Evolutionary conservation across 2,113 vertebrate genomes (phyloP).

Genomic region (Channa maculata): DNA sequence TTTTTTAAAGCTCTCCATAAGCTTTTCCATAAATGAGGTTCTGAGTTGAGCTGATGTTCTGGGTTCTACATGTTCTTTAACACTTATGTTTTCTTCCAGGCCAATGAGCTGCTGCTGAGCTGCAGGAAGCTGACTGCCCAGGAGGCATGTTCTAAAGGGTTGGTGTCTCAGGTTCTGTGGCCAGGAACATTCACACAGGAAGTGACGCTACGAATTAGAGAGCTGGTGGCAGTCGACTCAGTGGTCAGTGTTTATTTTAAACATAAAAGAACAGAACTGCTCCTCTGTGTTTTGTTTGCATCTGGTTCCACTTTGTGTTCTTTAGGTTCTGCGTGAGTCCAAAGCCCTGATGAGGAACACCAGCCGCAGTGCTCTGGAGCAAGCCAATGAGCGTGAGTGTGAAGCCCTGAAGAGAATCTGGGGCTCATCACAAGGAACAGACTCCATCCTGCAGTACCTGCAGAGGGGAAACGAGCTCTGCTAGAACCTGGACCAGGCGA

Average conservation of each 20-base stretch:
- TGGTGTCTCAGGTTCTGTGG: slow-evolving; percentile 99
- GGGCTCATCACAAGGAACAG: slow-evolving; percentile 95
- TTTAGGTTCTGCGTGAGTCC: slow-evolving; percentile 94
- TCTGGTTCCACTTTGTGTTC: slow-evolving; percentile 1
- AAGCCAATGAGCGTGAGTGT: slow-evolving; percentile 95
- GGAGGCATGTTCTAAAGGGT: slow-evolving; percentile 95
- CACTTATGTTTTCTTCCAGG: slow-evolving; percentile 76
- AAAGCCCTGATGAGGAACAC: slow-evolving; percentile 93
- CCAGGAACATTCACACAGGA: slow-evolving; percentile 97
- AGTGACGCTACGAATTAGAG: slow-evolving; percentile 96
- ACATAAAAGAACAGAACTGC: background rate
- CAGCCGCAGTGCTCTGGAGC: slow-evolving; percentile 91
- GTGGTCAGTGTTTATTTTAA: slow-evolving; percentile 83
- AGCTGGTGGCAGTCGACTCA: slow-evolving; percentile 92
- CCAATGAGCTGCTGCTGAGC: slow-evolving; percentile 97
- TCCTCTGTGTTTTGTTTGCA: background rate
- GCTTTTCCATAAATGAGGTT: too few relatives aligned
- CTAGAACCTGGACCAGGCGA: slow-evolving; percentile 73
- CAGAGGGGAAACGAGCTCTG: slow-evolving; percentile 94
- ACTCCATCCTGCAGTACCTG: slow-evolving; percentile 94
- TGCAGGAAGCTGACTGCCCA: slow-evolving; percentile 96
- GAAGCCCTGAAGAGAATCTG: slow-evolving; percentile 95
- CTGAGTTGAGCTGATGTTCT: too few relatives aligned
- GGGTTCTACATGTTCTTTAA: too few relatives aligned
- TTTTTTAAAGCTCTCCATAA: too few relatives aligned